Evolutionary conservation across 2,113 vertebrate genomes (phyloP).

Genomic region (Megaleporinus macrocephalus): DNA sequence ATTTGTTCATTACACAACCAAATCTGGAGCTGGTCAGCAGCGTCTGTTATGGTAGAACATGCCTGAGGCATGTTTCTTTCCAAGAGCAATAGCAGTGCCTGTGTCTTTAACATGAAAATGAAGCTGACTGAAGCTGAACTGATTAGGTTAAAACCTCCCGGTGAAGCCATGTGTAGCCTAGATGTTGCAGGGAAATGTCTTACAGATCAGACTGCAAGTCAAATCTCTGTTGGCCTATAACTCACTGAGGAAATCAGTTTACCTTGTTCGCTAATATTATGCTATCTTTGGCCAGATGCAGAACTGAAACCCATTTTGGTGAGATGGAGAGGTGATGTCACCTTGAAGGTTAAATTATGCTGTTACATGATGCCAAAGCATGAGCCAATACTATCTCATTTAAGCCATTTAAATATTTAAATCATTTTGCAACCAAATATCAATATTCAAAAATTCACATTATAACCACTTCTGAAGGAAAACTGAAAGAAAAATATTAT

Average conservation of each 20-base stretch:
- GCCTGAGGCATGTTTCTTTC: neutral
- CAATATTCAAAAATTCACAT: neutral
- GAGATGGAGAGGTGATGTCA: neutral
- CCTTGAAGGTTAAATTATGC: neutral
- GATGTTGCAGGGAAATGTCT: neutral
- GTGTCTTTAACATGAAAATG: constrained; percentile 1
- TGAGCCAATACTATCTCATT: no score
- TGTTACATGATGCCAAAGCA: neutral
- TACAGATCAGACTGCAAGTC: neutral
- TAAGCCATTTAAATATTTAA: neutral
- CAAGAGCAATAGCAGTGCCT: neutral
- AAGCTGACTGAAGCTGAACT: neutral
- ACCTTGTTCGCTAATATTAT: constrained; percentile 10
- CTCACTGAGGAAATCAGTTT: neutral
- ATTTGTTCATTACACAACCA: constrained; percentile 36
- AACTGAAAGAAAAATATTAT: neutral
- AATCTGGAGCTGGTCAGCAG: neutral
- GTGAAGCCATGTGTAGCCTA: neutral
- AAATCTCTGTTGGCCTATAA: neutral
- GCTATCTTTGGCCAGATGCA: neutral
- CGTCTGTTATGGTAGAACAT: constrained; percentile 2
- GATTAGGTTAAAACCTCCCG: neutral
- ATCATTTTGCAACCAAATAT: neutral
- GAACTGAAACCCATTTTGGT: neutral
- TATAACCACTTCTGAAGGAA: neutral